Evolutionary conservation across 1,140 invertebrate species (phyloP).

Genomic region (Drosophila parvula): DNA sequence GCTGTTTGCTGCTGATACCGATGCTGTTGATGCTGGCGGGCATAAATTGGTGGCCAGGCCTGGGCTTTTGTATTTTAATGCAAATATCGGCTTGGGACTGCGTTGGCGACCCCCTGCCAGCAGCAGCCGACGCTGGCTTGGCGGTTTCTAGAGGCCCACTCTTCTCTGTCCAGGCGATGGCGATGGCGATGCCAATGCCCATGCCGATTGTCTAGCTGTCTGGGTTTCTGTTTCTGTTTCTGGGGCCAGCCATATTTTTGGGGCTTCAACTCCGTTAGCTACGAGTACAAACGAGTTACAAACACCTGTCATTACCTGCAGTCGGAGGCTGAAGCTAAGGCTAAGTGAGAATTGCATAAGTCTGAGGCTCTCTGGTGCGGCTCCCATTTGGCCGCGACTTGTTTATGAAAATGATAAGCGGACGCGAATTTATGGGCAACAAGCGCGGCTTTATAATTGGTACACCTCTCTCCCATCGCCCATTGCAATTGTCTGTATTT

Average conservation of each 20-base stretch:
- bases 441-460: conserved; percentile 74
- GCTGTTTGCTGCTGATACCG: conserved; percentile 8
- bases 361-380: conserved; percentile 26
- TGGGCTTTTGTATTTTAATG: conserved; percentile 76
- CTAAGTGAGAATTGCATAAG: conserved; percentile 74
- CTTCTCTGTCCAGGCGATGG: conserved; percentile 38
- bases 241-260: conserved; percentile 30
- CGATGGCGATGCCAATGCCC: conserved; percentile 55
- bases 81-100: conserved; percentile 74
- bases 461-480: conserved; percentile 43
- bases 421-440: conserved; percentile 75
- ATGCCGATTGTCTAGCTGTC: conserved; percentile 59
- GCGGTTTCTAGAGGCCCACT: conserved; percentile 21
- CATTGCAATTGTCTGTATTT: conserved; percentile 26
- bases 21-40: conserved; percentile 63
- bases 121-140: conserved; percentile 8
- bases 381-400: conserved; percentile 68
- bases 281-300: conserved; percentile 71
- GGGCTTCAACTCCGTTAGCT: conserved; percentile 61
- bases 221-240: conserved; percentile 32
- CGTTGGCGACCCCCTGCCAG: conserved; percentile 65
- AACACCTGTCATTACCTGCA: conserved; percentile 80
- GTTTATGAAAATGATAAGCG: conserved; percentile 83
- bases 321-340: conserved; percentile 22
- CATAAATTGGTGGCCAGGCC: conserved; percentile 75